These are phyloP conservation scores for Spea multiplicata DNA, from an alignment of 2,113 vertebrate species.

Conservation along the genomic window DNA sequence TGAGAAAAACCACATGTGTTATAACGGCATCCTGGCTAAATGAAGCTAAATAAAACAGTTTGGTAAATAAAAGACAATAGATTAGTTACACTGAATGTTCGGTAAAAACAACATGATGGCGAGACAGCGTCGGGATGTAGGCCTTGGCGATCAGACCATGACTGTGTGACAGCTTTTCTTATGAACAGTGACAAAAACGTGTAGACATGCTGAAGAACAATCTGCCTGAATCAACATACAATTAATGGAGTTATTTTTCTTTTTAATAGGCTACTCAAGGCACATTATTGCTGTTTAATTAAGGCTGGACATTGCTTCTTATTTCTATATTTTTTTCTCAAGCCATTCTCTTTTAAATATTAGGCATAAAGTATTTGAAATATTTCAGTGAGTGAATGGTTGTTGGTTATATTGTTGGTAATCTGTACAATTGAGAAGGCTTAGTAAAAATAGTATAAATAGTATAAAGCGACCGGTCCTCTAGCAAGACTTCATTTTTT, in stretches of 20 bases:
- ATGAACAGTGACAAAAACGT: slow-evolving; percentile 17
- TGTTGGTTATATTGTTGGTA: too few relatives aligned
- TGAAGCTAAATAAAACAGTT: slow-evolving; percentile 54
- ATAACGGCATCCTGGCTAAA: slow-evolving; percentile 60
- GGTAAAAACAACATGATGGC: slow-evolving; percentile 41
- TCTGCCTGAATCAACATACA: slow-evolving; percentile 9
- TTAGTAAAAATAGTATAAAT: too few relatives aligned
- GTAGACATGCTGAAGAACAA: slow-evolving; percentile 18
- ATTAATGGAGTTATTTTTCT: not conserved
- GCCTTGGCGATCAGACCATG: slow-evolving; percentile 37
- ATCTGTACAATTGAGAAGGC: too few relatives aligned
- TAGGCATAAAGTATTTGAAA: too few relatives aligned
- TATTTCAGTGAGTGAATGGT: too few relatives aligned
- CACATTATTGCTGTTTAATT: too few relatives aligned
- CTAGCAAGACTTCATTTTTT: too few relatives aligned
- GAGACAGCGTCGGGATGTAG: slow-evolving; percentile 36
- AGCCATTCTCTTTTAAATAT: too few relatives aligned
- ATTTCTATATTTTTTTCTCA: too few relatives aligned
- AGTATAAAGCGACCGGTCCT: too few relatives aligned
- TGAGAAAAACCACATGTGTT: slow-evolving; percentile 69
- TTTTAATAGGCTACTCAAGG: not conserved
- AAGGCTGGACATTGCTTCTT: too few relatives aligned
- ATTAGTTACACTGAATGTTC: slow-evolving; percentile 39
- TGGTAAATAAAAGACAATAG: slow-evolving; percentile 52
- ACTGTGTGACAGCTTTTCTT: slow-evolving; percentile 37